A percentile compares a stretch with the other conserved stretches of the same genome.
Evolutionary conservation across 2,113 vertebrate species (phyloP).

Genomic region (Emydocephalus ijimae): DNA sequence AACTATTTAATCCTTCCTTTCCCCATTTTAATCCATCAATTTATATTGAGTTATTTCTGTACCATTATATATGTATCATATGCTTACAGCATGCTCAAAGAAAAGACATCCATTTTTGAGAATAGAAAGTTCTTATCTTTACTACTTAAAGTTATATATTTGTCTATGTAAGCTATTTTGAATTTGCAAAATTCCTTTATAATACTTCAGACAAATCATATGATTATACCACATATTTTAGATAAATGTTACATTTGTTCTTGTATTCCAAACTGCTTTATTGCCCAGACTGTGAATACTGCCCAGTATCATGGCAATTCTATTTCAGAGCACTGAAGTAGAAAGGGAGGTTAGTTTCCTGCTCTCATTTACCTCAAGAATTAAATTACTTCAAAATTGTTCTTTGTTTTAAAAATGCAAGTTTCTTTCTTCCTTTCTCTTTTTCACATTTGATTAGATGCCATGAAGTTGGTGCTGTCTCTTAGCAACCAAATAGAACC

Average conservation of each 20-base stretch:
- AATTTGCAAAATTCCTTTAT: background rate
- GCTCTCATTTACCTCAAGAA: background rate
- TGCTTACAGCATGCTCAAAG: background rate
- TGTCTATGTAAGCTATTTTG: background rate
- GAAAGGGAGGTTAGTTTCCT: background rate
- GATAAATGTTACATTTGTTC: fast-evolving
- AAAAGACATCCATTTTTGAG: background rate
- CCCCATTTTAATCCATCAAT: background rate
- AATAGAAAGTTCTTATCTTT: slow-evolving; percentile 12
- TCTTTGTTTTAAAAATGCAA: background rate
- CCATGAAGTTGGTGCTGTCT: background rate
- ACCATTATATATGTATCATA: background rate
- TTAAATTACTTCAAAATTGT: background rate
- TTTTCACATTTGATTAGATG: background rate
- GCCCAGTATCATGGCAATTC: background rate
- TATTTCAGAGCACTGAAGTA: background rate
- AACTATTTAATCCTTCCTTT: background rate
- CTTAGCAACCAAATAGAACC: background rate
- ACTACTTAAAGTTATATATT: slow-evolving; percentile 27
- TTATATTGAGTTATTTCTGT: background rate
- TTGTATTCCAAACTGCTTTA: background rate
- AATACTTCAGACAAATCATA: fast-evolving
- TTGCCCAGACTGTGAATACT: background rate
- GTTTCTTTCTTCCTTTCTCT: background rate
- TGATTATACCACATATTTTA: background rate